Evolutionary conservation across 2,797 vertebrate species (phyloP).

Genomic region (Paedocypris micromegethes): DNA sequence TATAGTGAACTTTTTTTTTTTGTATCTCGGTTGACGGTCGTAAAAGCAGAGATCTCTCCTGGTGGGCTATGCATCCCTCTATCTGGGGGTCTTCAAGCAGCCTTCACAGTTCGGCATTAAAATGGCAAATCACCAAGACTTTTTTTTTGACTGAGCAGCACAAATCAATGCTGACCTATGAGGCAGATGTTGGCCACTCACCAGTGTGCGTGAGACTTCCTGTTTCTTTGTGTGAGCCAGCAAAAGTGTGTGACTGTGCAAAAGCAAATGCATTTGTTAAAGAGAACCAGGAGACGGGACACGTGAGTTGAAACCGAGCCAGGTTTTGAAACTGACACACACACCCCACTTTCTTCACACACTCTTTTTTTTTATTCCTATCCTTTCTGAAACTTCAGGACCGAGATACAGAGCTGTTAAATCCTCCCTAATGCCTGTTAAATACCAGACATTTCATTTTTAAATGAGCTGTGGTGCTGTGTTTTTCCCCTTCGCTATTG

Average conservation of each 20-base stretch:
- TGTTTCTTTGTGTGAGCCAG: slow-evolving; percentile 28
- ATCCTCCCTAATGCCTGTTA: slow-evolving; percentile 63
- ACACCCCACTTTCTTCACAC: slow-evolving; percentile 22
- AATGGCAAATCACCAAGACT: slow-evolving; percentile 13
- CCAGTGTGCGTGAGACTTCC: slow-evolving; percentile 34
- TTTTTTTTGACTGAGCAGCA: slow-evolving; percentile 1
- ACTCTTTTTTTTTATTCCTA: neutral
- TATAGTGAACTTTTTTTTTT: too few relatives aligned
- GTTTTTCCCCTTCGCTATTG: slow-evolving; percentile 55
- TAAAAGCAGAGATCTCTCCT: neutral
- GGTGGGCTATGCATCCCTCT: slow-evolving; percentile 15
- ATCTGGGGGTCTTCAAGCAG: slow-evolving; percentile 4
- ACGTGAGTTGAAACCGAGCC: slow-evolving; percentile 22
- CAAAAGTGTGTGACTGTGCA: slow-evolving; percentile 28
- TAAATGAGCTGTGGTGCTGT: slow-evolving; percentile 67
- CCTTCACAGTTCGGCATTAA: slow-evolving; percentile 11
- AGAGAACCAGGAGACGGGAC: slow-evolving; percentile 24
- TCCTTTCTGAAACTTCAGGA: slow-evolving; percentile 30
- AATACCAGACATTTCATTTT: slow-evolving; percentile 63
- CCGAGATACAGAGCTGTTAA: slow-evolving; percentile 62
- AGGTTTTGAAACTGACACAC: slow-evolving; percentile 28
- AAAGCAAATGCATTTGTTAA: slow-evolving; percentile 37
- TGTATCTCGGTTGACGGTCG: too few relatives aligned
- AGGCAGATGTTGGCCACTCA: slow-evolving; percentile 25
- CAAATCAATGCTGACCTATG: slow-evolving; percentile 25